Percentiles rank a stretch among this genome's conserved stretches.
phyloP scores from a whole-genome alignment of 1,140 invertebrate species.

The Hyles vespertilio region DNA sequence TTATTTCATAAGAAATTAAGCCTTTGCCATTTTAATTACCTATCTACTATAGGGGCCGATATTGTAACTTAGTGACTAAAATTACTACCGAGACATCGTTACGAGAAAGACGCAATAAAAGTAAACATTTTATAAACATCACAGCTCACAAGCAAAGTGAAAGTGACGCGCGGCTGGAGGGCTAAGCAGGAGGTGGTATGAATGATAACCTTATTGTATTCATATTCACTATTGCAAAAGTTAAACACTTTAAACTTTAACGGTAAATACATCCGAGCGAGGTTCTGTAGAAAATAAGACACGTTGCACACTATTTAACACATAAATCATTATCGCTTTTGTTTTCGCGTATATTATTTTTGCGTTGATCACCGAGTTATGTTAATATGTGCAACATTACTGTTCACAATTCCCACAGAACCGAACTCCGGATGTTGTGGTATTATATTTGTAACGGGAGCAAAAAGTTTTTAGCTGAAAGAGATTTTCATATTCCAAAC shows the following conservation, averaged over 20 bases:
- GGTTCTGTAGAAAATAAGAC: too few relatives aligned
- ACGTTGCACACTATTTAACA: conserved; percentile 4
- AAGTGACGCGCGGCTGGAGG: conserved; percentile 33
- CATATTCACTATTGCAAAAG: too few relatives aligned
- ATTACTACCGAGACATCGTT: conserved; percentile 44
- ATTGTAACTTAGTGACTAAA: conserved; percentile 47
- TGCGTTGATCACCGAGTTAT: too few relatives aligned
- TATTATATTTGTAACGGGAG: conserved; percentile 1
- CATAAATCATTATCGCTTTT: not conserved
- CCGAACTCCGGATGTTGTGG: not conserved
- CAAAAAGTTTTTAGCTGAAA: conserved; percentile 53
- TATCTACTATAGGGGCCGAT: conserved; percentile 24
- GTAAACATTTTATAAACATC: conserved; percentile 57
- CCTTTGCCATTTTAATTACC: conserved; percentile 14
- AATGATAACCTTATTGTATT: conserved; percentile 42
- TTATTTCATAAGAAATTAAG: conserved; percentile 11
- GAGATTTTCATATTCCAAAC: conserved; percentile 66
- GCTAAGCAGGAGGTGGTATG: conserved; percentile 45
- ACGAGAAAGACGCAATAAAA: conserved; percentile 41
- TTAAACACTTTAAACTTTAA: too few relatives aligned
- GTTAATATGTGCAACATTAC: too few relatives aligned
- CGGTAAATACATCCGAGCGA: too few relatives aligned
- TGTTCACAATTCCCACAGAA: not conserved
- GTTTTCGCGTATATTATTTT: not conserved
- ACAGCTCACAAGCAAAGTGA: conserved; percentile 66